These are phyloP conservation scores for Crenuchus spilurus DNA, from an alignment of 2,797 vertebrate genomes.

Conservation along the genomic window DNA sequence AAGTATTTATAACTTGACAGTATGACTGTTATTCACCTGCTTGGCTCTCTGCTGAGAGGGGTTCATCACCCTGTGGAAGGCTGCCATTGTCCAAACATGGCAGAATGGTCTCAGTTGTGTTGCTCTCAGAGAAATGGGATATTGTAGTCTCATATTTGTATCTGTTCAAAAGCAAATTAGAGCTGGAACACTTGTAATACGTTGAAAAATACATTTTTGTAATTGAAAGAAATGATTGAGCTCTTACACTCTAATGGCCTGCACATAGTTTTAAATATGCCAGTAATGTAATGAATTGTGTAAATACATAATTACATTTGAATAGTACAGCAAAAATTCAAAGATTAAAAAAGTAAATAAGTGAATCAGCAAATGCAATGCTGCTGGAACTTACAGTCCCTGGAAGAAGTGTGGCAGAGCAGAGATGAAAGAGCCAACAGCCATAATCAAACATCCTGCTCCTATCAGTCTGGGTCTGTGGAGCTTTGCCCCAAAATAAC, in stretches of 20 bases:
- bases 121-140: slow-evolving; percentile 57
- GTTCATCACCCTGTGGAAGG: slow-evolving; percentile 38
- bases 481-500: slow-evolving; percentile 82
- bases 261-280: no score
- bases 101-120: slow-evolving; percentile 65
- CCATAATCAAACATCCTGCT: slow-evolving; percentile 77
- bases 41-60: slow-evolving; percentile 15
- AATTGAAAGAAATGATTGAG: no score
- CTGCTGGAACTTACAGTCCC: slow-evolving; percentile 70
- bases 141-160: slow-evolving; percentile 81
- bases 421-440: slow-evolving; percentile 65
- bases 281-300: no score
- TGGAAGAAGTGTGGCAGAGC: slow-evolving; percentile 80
- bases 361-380: not conserved
- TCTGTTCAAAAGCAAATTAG: slow-evolving; percentile 56
- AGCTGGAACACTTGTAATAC: not conserved
- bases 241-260: no score
- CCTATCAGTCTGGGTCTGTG: slow-evolving; percentile 80
- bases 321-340: no score
- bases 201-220: not conserved
- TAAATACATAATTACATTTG: no score
- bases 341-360: not conserved
- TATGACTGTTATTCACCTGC: slow-evolving; percentile 61
- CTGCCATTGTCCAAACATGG: slow-evolving; percentile 71
- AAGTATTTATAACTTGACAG: no score